Conservation (phyloP, 2,797 vertebrate genomes). For the Tolypeutes matacus region DNA sequence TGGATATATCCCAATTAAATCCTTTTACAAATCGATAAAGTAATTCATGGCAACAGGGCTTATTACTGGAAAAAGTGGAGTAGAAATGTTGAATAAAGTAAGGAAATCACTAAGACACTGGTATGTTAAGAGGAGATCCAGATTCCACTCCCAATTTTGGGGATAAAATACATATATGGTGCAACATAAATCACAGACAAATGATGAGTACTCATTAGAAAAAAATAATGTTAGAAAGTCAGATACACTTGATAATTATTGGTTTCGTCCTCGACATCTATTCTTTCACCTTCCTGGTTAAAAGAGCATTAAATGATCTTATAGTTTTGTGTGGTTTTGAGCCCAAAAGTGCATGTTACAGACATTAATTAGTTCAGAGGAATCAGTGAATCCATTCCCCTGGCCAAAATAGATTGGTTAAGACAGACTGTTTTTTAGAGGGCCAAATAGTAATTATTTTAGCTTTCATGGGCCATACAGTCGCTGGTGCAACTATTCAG, state of each 20-base stretch:
- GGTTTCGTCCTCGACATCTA: not conserved
- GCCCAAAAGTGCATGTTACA: not conserved
- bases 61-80: not conserved
- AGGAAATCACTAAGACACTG: not conserved
- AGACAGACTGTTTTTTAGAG: not conserved
- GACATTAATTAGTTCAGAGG: not conserved
- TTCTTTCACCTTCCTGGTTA: not conserved
- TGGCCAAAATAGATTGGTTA: not conserved
- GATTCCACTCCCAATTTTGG: not conserved
- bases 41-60: not conserved
- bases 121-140: not conserved
- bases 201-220: not conserved
- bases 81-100: not conserved
- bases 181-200: not conserved
- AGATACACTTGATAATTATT: not conserved
- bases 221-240: not conserved
- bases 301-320: not conserved
- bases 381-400: not conserved
- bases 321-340: not conserved
- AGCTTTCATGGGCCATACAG: not conserved
- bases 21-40: not conserved
- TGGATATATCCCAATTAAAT: not conserved
- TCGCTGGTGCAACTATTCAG: not conserved
- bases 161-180: not conserved
- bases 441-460: not conserved